Evolutionary conservation across 2,113 vertebrate species (phyloP).

Genomic region (Ascaphus truei): DNA sequence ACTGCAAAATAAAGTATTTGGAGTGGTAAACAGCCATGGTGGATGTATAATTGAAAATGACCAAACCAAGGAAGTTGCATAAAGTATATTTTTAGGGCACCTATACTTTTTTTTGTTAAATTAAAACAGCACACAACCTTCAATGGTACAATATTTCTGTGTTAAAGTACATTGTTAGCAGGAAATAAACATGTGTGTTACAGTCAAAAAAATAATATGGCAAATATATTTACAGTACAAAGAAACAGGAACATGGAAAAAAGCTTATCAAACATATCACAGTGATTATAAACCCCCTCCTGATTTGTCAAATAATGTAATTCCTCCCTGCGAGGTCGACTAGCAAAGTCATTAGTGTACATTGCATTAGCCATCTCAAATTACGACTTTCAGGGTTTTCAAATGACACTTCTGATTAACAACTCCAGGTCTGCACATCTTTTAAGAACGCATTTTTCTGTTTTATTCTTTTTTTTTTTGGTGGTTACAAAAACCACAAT

Average conservation of each 20-base stretch:
- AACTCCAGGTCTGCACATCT: conserved; percentile 61
- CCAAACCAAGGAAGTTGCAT: neutral
- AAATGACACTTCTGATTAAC: conserved; percentile 44
- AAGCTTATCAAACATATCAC: conserved; percentile 13
- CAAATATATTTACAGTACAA: conserved; percentile 17
- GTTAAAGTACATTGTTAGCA: neutral
- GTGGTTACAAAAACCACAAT: conserved; percentile 79
- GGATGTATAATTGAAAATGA: neutral
- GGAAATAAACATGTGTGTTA: neutral
- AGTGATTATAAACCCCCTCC: conserved; percentile 20
- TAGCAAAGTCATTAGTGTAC: neutral
- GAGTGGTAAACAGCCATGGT: no score
- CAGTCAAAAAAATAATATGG: neutral
- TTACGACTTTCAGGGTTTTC: conserved; percentile 29
- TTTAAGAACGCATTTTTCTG: conserved; percentile 64
- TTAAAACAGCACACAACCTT: neutral
- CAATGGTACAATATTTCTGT: neutral
- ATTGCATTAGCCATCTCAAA: neutral
- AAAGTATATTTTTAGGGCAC: neutral
- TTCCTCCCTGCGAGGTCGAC: neutral
- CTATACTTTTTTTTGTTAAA: neutral
- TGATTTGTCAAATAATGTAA: neutral
- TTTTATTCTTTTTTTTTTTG: conserved; percentile 73
- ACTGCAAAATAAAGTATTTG: no score
- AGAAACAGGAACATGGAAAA: conserved; percentile 6